Evolutionary conservation across 2,888 invertebrate species (phyloP).

Genomic region (Willowsia nigromaculata): DNA sequence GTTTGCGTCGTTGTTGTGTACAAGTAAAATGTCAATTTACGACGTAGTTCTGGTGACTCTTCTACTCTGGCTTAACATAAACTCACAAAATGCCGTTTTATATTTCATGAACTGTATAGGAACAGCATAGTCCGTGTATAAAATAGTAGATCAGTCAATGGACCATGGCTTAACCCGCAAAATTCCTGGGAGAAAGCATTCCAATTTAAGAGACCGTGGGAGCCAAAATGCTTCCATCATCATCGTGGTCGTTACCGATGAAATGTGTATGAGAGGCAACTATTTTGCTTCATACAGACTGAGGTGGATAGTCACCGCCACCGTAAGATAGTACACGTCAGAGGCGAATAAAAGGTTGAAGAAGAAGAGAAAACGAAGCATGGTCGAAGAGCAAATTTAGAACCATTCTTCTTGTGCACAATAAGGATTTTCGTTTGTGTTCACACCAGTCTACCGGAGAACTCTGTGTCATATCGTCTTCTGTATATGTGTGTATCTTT

Average conservation of each 20-base stretch:
- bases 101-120: not conserved
- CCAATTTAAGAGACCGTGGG: not conserved
- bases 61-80: not conserved
- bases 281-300: not conserved
- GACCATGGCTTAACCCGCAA: not conserved
- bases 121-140: too few species aligned
- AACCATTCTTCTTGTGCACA: not conserved
- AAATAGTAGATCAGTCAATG: constrained; percentile 19
- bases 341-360: not conserved
- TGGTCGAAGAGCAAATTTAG: constrained; percentile 6
- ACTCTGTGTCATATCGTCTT: not conserved
- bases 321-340: constrained; percentile 39
- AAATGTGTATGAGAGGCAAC: not conserved
- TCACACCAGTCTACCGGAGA: not conserved
- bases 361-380: not conserved
- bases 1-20: not conserved
- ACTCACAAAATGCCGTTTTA: not conserved
- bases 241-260: not conserved
- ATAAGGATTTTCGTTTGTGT: not conserved
- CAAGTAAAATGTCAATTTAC: constrained; percentile 12
- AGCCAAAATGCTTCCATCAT: not conserved
- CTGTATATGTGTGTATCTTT: not conserved
- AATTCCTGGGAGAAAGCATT: not conserved
- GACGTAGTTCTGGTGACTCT: not conserved
- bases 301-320: not conserved